Percentiles rank a stretch among this genome's conserved stretches.
Evolutionary conservation across 2,888 invertebrate genomes (phyloP).

Genomic region (Tetanocera ferruginea): DNA sequence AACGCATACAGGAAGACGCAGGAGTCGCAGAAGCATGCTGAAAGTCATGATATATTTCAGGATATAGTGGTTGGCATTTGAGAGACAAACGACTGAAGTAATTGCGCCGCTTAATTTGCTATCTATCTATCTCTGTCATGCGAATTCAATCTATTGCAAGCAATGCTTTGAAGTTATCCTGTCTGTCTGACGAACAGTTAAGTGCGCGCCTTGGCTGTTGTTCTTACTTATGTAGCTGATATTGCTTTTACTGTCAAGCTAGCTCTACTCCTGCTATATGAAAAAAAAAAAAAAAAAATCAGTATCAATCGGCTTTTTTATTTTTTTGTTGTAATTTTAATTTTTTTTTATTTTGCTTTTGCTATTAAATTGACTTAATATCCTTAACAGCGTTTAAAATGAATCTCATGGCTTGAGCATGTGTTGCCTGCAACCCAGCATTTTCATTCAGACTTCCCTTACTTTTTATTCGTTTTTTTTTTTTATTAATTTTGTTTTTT

Average conservation of each 20-base stretch:
- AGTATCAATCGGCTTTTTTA: too few relatives aligned
- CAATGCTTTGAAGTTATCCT: not conserved
- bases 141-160: not conserved
- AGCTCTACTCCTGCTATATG: not conserved
- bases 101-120: constrained; percentile 23
- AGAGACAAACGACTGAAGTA: constrained; percentile 1
- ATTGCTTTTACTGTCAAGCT: not conserved
- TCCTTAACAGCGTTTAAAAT: not conserved
- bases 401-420: too few relatives aligned
- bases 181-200: not conserved
- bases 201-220: not conserved
- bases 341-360: not conserved
- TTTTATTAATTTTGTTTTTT: not conserved
- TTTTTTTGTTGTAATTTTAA: too few relatives aligned
- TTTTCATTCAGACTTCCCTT: not conserved
- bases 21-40: not conserved
- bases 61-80: constrained; percentile 1
- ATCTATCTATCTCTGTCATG: not conserved
- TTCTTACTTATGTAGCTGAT: not conserved
- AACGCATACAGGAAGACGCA: not conserved
- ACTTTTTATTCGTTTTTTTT: not conserved
- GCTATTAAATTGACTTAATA: constrained; percentile 16
- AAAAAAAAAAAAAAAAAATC: not conserved
- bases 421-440: not conserved
- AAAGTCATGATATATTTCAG: not conserved